Percentiles rank a stretch among this genome's conserved stretches.
These are phyloP conservation scores for Melikaiella ostensackeni DNA, from an alignment of 2,888 invertebrate genomes.

Conservation along the genomic window DNA sequence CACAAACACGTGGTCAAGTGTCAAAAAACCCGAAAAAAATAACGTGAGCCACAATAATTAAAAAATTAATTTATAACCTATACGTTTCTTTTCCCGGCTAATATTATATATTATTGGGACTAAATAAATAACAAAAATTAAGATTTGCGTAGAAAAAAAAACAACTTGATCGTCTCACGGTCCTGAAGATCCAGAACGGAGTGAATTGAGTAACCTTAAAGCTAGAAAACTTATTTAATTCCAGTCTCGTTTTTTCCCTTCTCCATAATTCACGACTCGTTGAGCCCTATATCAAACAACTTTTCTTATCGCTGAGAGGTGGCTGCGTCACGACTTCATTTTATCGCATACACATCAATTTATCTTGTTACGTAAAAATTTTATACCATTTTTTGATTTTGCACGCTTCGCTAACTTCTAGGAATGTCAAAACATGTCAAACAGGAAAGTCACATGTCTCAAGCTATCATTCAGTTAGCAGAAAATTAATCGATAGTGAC, in stretches of 20 bases:
- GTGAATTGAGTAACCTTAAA: background rate
- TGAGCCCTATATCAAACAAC: background rate
- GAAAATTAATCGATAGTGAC: too few relatives aligned
- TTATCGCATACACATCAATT: background rate
- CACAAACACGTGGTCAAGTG: background rate
- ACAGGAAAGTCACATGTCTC: background rate
- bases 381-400: background rate
- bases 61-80: background rate
- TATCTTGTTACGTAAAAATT: background rate
- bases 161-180: background rate
- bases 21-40: background rate
- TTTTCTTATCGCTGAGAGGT: background rate
- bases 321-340: slow-evolving; percentile 5
- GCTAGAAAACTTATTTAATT: background rate
- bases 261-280: background rate
- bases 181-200: background rate
- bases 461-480: too few relatives aligned
- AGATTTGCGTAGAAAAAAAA: background rate
- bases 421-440: slow-evolving; percentile 19
- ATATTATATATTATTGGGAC: background rate
- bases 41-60: background rate
- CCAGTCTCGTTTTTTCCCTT: background rate
- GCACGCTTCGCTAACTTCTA: background rate
- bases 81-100: background rate
- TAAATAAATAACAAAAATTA: background rate